Percentiles rank a stretch among this genome's conserved stretches.
Conservation (phyloP, 2,797 vertebrate species). For the Nothura maculosa region DNA sequence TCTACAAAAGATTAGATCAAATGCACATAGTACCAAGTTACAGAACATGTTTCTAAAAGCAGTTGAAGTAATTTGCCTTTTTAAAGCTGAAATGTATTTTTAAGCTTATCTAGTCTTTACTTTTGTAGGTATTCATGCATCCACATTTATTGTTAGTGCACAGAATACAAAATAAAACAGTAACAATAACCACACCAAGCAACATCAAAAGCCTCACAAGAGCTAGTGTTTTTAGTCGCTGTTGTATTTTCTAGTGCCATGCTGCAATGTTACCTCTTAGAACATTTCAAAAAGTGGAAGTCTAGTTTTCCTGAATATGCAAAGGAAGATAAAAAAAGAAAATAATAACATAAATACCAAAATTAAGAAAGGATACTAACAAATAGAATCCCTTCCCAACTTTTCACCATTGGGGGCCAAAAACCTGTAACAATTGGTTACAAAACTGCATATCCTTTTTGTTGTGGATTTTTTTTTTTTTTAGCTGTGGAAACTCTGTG, state of each 20-base stretch:
- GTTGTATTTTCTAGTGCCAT: not conserved
- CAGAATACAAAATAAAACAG: not conserved
- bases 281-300: not conserved
- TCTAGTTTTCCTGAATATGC: not conserved
- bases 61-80: not conserved
- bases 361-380: not conserved
- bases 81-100: not conserved
- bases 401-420: not conserved
- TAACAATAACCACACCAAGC: not conserved
- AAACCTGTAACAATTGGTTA: not conserved
- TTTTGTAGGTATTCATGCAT: not conserved
- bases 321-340: not conserved
- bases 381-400: not conserved
- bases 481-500: not conserved
- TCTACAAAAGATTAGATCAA: not conserved
- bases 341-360: not conserved
- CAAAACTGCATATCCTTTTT: not conserved
- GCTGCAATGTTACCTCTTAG: not conserved
- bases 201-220: not conserved
- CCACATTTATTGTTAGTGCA: not conserved
- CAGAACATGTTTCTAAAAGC: not conserved
- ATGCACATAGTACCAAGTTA: not conserved
- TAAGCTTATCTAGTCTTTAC: not conserved
- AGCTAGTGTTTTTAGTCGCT: not conserved
- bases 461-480: not conserved